These are phyloP conservation scores for Rutilus rutilus DNA, from an alignment of 2,113 vertebrate genomes.

Conservation along the genomic window DNA sequence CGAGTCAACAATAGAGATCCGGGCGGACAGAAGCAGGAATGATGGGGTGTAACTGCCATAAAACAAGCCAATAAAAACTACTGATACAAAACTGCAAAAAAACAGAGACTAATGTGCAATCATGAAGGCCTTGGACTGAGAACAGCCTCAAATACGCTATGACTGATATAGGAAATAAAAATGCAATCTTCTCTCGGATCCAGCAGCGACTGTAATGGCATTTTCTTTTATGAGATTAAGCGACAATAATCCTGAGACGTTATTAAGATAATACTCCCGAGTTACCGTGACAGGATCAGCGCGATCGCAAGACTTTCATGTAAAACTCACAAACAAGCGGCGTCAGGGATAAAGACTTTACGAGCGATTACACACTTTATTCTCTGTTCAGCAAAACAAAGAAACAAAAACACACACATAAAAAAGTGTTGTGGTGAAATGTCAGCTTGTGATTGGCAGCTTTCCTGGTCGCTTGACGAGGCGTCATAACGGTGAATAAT, in stretches of 20 bases:
- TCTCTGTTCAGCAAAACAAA: not conserved
- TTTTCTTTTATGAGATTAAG: slow-evolving; percentile 45
- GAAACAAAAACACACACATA: not conserved
- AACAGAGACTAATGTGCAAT: not conserved
- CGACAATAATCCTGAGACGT: slow-evolving; percentile 33
- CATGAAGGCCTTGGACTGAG: slow-evolving; percentile 9
- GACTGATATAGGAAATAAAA: slow-evolving; percentile 43
- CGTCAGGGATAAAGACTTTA: not conserved
- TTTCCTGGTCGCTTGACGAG: not conserved
- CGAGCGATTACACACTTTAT: not conserved
- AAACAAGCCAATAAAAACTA: slow-evolving; percentile 19
- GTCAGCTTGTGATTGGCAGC: slow-evolving; percentile 19
- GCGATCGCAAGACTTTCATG: not conserved
- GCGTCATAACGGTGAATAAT: slow-evolving; percentile 1
- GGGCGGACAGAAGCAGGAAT: not conserved
- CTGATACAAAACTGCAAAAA: not conserved
- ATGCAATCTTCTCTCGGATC: slow-evolving; percentile 29
- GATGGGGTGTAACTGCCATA: slow-evolving; percentile 13
- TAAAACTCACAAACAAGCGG: not conserved
- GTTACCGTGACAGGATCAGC: slow-evolving; percentile 20
- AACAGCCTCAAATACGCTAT: slow-evolving; percentile 4
- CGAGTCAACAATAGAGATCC: not conserved
- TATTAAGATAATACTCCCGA: slow-evolving; percentile 41
- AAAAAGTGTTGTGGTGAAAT: not conserved
- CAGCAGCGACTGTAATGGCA: slow-evolving; percentile 37